These are phyloP conservation scores for Zaprionus kolodkinae DNA, from an alignment of 1,140 invertebrate species.

Conservation along the genomic window DNA sequence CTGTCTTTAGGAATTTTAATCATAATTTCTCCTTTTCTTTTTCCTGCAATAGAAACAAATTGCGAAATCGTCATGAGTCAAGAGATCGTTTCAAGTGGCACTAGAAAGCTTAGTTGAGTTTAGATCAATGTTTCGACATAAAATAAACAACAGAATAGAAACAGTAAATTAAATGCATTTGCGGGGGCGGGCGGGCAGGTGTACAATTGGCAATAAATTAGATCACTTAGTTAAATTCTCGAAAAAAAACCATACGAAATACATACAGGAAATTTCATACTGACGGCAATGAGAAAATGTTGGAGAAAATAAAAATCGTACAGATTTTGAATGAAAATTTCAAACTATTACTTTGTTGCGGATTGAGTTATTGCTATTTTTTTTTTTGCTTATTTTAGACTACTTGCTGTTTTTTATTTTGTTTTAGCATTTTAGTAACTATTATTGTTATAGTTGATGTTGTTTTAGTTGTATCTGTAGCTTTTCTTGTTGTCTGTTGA, in stretches of 20 bases:
- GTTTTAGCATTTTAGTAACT: conserved; percentile 30
- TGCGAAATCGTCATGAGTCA: conserved; percentile 56
- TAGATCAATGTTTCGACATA: conserved; percentile 24
- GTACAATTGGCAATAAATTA: conserved; percentile 41
- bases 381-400: conserved; percentile 32
- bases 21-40: conserved; percentile 84
- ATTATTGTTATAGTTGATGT: conserved; percentile 51
- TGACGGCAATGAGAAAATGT: conserved; percentile 38
- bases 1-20: conserved; percentile 81
- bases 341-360: conserved; percentile 25
- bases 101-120: conserved; percentile 31
- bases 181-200: conserved; percentile 7
- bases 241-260: conserved; percentile 18
- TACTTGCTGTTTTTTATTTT: conserved; percentile 52
- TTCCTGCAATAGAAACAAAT: conserved; percentile 82
- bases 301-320: not conserved
- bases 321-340: conserved; percentile 10
- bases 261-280: conserved; percentile 13
- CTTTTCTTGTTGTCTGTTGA: conserved; percentile 35
- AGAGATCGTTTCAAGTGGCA: conserved; percentile 36
- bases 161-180: conserved; percentile 24
- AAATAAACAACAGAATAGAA: not conserved
- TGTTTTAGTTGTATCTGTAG: conserved; percentile 50
- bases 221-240: conserved; percentile 44
- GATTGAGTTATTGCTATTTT: conserved; percentile 3